These are phyloP conservation scores for Nomia melanderi DNA, from an alignment of 1,140 invertebrate genomes.

Conservation along the genomic window DNA sequence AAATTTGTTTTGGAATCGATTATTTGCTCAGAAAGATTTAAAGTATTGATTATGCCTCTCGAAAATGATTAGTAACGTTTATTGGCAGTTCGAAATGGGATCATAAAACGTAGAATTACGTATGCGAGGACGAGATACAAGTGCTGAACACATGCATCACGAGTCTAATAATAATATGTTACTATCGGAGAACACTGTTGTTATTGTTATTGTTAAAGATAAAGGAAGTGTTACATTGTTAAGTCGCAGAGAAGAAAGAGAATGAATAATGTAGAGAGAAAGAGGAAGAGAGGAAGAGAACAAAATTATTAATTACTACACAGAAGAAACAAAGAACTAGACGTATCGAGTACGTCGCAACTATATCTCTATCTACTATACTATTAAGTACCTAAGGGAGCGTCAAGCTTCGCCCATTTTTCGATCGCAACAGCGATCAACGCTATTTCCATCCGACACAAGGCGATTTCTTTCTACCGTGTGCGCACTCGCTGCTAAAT, in stretches of 20 bases:
- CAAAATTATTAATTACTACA: slow-evolving; percentile 10
- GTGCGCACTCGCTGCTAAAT: slow-evolving; percentile 26
- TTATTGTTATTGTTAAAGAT: slow-evolving; percentile 76
- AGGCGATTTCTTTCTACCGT: slow-evolving; percentile 34
- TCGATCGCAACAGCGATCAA: slow-evolving; percentile 20
- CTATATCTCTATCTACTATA: slow-evolving; percentile 32
- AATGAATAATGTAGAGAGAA: slow-evolving; percentile 12
- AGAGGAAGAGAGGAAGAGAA: slow-evolving; percentile 15
- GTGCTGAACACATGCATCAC: slow-evolving; percentile 12
- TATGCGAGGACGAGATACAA: slow-evolving; percentile 29
- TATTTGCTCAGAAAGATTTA: slow-evolving; percentile 10
- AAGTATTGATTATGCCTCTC: not conserved
- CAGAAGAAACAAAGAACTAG: not conserved
- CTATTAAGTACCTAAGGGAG: slow-evolving; percentile 23
- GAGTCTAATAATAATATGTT: slow-evolving; percentile 53
- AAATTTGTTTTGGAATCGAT: slow-evolving; percentile 1
- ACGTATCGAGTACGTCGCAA: slow-evolving; percentile 14
- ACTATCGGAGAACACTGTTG: slow-evolving; percentile 68
- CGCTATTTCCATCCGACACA: slow-evolving; percentile 38
- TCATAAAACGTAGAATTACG: not conserved
- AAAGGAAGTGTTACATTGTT: slow-evolving; percentile 72
- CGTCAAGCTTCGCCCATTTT: slow-evolving; percentile 2
- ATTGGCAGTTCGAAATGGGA: not conserved
- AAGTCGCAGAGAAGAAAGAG: slow-evolving; percentile 43
- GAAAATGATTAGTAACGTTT: slow-evolving; percentile 5